Conservation (phyloP, 2,888 invertebrate genomes). For the Folsomia manolachei region DNA sequence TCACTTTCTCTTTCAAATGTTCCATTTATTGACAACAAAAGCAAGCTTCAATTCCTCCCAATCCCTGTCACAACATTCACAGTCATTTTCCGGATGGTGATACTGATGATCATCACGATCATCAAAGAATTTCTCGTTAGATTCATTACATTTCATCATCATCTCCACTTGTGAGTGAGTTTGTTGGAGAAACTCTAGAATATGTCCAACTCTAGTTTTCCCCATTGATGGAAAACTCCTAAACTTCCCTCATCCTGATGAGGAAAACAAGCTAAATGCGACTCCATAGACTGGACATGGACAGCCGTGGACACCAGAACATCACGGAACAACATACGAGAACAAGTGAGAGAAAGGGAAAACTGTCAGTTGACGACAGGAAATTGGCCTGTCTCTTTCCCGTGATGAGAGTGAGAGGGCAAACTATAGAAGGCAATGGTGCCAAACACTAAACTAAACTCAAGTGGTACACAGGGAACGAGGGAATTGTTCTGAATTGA, state of each 20-base stretch:
- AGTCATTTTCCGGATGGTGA: no score
- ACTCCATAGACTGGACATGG: no score
- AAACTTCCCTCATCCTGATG: no score
- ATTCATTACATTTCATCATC: neutral
- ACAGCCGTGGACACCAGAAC: no score
- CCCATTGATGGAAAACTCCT: no score
- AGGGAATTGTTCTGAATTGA: slow-evolving; percentile 9
- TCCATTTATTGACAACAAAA: no score
- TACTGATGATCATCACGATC: no score
- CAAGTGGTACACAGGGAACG: neutral
- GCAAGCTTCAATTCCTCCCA: no score
- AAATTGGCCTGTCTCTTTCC: slow-evolving; percentile 23
- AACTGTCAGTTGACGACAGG: slow-evolving; percentile 25
- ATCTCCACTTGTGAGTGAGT: neutral
- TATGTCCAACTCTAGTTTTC: neutral
- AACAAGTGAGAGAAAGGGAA: slow-evolving; percentile 3
- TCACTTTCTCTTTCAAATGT: no score
- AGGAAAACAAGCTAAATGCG: no score
- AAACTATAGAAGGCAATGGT: no score
- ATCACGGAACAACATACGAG: neutral
- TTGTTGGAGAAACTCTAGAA: neutral
- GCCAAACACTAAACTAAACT: no score
- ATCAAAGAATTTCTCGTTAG: neutral
- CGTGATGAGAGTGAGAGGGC: slow-evolving; percentile 21
- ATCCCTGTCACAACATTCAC: neutral